A percentile compares a stretch with the other conserved stretches of the same genome.
Conservation (phyloP, 2,888 invertebrate species). For the Drosophila neonasuta region DNA sequence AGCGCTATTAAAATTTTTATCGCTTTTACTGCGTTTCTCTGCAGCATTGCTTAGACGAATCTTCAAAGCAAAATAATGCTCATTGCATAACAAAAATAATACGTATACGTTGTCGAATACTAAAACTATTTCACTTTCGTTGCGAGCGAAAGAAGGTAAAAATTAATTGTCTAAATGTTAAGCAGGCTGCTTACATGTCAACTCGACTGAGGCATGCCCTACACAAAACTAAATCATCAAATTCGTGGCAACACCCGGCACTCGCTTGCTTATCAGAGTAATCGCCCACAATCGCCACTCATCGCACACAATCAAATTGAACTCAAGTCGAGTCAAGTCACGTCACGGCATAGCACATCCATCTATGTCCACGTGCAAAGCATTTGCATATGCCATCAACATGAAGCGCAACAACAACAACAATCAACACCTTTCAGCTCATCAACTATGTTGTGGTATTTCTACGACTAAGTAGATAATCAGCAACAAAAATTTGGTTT, state of each 20-base stretch:
- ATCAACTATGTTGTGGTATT: conserved; percentile 41
- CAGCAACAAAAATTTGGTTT: conserved; percentile 44
- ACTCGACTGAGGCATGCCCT: conserved; percentile 51
- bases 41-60: conserved; percentile 9
- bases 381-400: conserved; percentile 61
- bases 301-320: neutral
- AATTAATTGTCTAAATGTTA: conserved; percentile 35
- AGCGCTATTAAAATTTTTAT: conserved; percentile 11
- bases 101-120: conserved; percentile 6
- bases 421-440: conserved; percentile 35
- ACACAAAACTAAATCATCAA: neutral
- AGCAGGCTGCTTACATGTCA: conserved; percentile 3
- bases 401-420: conserved; percentile 7
- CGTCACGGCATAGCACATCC: conserved; percentile 40
- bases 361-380: conserved; percentile 54
- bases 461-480: conserved; percentile 48
- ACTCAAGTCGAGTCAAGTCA: conserved; percentile 30
- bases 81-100: conserved; percentile 34
- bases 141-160: conserved; percentile 29
- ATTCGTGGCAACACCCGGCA: conserved; percentile 16
- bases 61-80: neutral
- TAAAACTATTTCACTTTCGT: conserved; percentile 61
- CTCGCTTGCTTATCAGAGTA: conserved; percentile 3
- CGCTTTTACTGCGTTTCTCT: conserved; percentile 20
- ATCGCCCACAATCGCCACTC: conserved; percentile 11